These are phyloP conservation scores for Eudorcas thomsonii DNA, from an alignment of 2,113 vertebrate species.

Conservation along the genomic window DNA sequence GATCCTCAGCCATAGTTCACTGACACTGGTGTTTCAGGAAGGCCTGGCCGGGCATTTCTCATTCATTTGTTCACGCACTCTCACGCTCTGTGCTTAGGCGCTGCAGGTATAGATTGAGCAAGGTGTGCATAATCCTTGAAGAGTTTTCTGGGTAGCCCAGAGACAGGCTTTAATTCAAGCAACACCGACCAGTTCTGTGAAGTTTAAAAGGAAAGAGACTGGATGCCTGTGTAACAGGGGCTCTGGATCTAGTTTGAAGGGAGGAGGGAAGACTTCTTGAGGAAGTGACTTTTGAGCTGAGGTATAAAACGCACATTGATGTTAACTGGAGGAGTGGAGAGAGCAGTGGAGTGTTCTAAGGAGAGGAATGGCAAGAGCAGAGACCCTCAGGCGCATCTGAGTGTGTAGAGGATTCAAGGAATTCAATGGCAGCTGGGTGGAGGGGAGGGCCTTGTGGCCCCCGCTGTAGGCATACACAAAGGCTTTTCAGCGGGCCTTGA, in stretches of 20 bases:
- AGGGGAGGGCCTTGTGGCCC: background rate
- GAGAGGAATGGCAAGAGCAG: background rate
- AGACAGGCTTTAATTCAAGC: background rate
- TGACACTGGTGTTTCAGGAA: background rate
- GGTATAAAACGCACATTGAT: background rate
- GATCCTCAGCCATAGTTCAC: background rate
- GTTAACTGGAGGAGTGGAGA: background rate
- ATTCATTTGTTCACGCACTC: too few species aligned
- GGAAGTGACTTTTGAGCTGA: background rate
- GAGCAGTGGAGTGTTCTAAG: background rate
- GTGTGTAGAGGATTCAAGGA: rapidly evolving
- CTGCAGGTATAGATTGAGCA: background rate
- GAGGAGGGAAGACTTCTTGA: background rate
- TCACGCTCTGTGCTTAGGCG: background rate
- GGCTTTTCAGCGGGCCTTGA: background rate
- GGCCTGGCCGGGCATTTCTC: background rate
- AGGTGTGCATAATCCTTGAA: background rate
- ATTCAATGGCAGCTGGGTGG: too few species aligned
- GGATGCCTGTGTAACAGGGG: background rate
- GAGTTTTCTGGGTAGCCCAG: background rate
- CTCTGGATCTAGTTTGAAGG: background rate
- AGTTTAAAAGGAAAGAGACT: background rate
- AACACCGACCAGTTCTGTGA: background rate
- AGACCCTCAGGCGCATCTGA: rapidly evolving
- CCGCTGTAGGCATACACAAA: background rate